These are phyloP conservation scores for Anabas testudineus DNA, from an alignment of 2,797 vertebrate genomes.

Conservation along the genomic window DNA sequence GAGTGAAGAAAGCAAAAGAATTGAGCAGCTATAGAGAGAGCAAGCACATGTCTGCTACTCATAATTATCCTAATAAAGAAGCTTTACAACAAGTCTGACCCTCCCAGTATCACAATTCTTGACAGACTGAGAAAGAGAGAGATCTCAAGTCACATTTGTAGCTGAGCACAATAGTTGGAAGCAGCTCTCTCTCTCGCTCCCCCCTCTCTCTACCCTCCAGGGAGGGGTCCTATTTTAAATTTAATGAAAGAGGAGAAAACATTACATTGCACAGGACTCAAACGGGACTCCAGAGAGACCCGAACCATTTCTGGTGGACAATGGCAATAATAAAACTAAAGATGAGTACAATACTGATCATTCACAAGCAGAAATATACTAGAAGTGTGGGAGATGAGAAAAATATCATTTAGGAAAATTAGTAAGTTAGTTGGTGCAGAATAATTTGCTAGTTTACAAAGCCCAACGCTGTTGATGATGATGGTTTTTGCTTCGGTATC, in stretches of 20 bases:
- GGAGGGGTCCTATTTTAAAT: constrained; percentile 78
- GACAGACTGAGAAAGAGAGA: constrained; percentile 34
- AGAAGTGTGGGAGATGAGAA: constrained; percentile 62
- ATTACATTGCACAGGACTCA: constrained; percentile 63
- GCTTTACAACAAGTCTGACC: constrained; percentile 49
- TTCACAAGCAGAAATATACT: constrained; percentile 33
- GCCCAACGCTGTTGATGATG: not conserved
- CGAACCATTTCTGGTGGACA: constrained; percentile 75
- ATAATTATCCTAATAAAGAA: constrained; percentile 58
- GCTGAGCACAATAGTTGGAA: constrained; percentile 74
- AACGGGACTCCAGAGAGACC: constrained; percentile 78
- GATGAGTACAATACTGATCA: constrained; percentile 42
- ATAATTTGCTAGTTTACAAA: not conserved
- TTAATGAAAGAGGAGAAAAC: constrained; percentile 78
- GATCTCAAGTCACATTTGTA: constrained; percentile 60
- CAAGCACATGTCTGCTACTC: constrained; percentile 35
- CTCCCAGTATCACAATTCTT: constrained; percentile 54
- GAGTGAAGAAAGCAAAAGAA: not conserved
- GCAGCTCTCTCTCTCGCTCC: constrained; percentile 48
- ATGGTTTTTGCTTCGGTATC: not conserved
- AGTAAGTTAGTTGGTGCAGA: constrained; percentile 40
- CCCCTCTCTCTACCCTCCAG: constrained; percentile 36
- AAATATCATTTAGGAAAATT: constrained; percentile 62
- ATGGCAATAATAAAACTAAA: constrained; percentile 65
- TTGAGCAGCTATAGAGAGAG: constrained; percentile 35